A percentile compares a stretch with the other conserved stretches of the same genome.
Conservation (phyloP, 1,140 invertebrate species). For the Uloborus diversus region DNA sequence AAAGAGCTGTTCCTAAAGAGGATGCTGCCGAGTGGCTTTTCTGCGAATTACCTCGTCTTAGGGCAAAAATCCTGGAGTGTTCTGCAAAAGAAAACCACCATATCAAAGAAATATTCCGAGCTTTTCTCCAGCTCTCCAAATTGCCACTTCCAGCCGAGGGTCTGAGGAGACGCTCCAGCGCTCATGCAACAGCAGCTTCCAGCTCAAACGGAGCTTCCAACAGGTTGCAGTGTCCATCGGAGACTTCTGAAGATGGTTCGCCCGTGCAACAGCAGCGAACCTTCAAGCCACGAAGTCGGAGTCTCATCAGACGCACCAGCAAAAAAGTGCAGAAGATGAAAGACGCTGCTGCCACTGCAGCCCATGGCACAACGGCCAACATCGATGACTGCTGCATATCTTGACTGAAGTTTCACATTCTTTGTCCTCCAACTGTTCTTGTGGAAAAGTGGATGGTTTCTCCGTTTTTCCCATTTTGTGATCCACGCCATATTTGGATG, state of each 20-base stretch:
- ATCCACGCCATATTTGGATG: no score
- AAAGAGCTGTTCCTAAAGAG: conserved; percentile 71
- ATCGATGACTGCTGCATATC: conserved; percentile 52
- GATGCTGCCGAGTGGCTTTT: conserved; percentile 83
- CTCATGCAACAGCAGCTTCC: conserved; percentile 69
- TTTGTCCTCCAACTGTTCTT: not conserved
- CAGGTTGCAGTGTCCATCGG: conserved; percentile 25
- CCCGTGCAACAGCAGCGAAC: conserved; percentile 59
- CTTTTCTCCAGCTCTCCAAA: conserved; percentile 62
- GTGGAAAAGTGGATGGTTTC: not conserved
- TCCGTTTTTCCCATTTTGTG: not conserved
- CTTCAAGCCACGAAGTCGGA: conserved; percentile 76
- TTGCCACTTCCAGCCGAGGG: conserved; percentile 62
- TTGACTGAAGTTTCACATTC: not conserved
- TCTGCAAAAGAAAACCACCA: conserved; percentile 81
- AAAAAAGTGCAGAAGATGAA: conserved; percentile 73
- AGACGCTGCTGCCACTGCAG: conserved; percentile 23
- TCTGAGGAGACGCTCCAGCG: conserved; percentile 77
- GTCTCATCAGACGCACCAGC: conserved; percentile 79
- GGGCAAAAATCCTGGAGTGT: conserved; percentile 74
- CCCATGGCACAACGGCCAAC: conserved; percentile 33
- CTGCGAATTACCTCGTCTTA: conserved; percentile 73
- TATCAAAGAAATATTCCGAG: conserved; percentile 74
- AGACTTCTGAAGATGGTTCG: conserved; percentile 61
- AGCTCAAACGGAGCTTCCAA: conserved; percentile 59